Conservation (phyloP, 2,113 vertebrate species). For the Calypte anna region DNA sequence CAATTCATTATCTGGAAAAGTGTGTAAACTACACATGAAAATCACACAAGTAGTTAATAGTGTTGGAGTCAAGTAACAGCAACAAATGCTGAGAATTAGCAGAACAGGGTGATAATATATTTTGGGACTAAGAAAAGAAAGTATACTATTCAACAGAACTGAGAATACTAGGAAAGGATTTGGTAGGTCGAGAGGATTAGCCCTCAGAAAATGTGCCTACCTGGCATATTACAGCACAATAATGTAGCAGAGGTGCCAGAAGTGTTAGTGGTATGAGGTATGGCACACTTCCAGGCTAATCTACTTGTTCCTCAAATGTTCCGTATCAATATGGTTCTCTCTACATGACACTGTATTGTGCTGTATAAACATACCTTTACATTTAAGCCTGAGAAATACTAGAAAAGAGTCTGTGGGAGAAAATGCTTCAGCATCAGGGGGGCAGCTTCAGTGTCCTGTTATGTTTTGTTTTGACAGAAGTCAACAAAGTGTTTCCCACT, state of each 20-base stretch:
- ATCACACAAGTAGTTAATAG: not conserved
- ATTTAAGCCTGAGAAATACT: not conserved
- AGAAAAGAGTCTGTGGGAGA: not conserved
- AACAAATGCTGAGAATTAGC: not conserved
- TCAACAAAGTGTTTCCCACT: not conserved
- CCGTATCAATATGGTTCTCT: not conserved
- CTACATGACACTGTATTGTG: not conserved
- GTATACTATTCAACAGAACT: not conserved
- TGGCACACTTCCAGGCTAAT: not conserved
- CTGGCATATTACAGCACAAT: not conserved
- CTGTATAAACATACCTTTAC: not conserved
- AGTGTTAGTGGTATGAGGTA: not conserved
- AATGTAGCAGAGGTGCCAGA: not conserved
- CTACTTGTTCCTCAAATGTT: not conserved
- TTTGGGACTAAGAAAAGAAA: slow-evolving; percentile 24
- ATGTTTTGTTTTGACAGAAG: not conserved
- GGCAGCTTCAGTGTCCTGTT: not conserved
- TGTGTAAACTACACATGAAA: not conserved
- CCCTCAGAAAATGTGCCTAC: not conserved
- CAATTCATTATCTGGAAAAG: not conserved
- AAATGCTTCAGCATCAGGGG: not conserved
- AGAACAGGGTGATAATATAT: not conserved
- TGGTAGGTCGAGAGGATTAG: not conserved
- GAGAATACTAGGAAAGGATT: not conserved
- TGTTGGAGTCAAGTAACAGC: not conserved